These are phyloP conservation scores for Peromyscus nudipes DNA, from an alignment of 2,797 vertebrate genomes.

Conservation along the genomic window DNA sequence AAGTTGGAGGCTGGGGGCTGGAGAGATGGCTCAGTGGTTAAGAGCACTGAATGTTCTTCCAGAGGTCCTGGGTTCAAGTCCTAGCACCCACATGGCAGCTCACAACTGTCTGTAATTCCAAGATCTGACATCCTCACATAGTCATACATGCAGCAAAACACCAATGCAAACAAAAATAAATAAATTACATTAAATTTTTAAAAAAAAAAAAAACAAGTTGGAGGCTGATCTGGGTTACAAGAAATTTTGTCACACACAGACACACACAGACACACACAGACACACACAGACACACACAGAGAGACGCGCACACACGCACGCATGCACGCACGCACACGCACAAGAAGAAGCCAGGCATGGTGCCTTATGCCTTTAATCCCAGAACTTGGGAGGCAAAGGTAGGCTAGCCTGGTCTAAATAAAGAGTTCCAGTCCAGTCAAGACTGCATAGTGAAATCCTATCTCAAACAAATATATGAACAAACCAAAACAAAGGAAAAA, in stretches of 20 bases:
- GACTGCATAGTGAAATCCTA: background rate
- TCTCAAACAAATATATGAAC: background rate
- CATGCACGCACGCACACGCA: background rate
- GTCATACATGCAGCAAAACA: too few relatives aligned
- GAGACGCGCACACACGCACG: background rate
- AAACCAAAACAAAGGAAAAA: background rate
- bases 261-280: background rate
- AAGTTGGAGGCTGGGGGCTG: background rate
- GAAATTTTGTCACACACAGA: background rate
- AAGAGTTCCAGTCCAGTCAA: background rate
- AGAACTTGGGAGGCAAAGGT: background rate
- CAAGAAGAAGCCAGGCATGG: background rate
- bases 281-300: background rate
- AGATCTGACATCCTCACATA: too few relatives aligned
- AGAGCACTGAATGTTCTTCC: too few relatives aligned
- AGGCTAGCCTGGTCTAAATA: background rate
- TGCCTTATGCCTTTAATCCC: background rate
- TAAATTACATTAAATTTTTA: too few relatives aligned
- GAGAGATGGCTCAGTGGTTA: too few relatives aligned
- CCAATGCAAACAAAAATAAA: too few relatives aligned
- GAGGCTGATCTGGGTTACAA: background rate
- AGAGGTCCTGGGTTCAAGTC: too few relatives aligned
- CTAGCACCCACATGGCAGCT: too few relatives aligned
- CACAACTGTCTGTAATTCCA: too few relatives aligned
- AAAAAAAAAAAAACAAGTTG: too few relatives aligned